phyloP scores from a whole-genome alignment of 2,888 invertebrate genomes.

The Latheticus oryzae region DNA sequence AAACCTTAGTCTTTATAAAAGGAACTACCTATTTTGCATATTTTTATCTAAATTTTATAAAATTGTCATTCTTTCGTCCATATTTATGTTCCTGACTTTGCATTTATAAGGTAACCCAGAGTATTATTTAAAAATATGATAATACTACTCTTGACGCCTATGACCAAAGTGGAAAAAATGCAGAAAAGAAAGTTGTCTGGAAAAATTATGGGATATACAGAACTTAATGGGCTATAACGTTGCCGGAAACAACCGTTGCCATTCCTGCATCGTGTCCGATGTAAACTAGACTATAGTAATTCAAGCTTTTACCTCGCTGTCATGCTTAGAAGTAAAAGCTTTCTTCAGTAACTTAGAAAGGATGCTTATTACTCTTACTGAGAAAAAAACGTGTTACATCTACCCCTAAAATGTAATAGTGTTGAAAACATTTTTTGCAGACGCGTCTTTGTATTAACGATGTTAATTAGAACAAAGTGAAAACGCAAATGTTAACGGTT shows the following conservation, averaged over 20 bases:
- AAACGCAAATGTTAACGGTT: slow-evolving; percentile 18
- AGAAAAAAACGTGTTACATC: slow-evolving; percentile 22
- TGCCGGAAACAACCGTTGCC: slow-evolving; percentile 30
- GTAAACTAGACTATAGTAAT: slow-evolving; percentile 32
- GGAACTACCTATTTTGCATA: slow-evolving; percentile 6
- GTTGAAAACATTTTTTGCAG: slow-evolving; percentile 12
- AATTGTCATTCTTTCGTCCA: slow-evolving; percentile 13
- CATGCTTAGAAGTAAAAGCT: slow-evolving; percentile 29
- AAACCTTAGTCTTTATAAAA: slow-evolving; percentile 12
- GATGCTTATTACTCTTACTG: slow-evolving; percentile 26
- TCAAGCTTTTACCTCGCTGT: slow-evolving; percentile 26
- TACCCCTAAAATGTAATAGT: slow-evolving; percentile 8
- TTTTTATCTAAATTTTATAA: slow-evolving; percentile 22
- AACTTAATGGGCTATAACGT: slow-evolving; percentile 32
- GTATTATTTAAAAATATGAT: slow-evolving; percentile 31
- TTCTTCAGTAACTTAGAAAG: slow-evolving; percentile 25
- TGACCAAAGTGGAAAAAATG: slow-evolving; percentile 18
- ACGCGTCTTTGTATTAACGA: slow-evolving; percentile 8
- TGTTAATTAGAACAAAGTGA: slow-evolving; percentile 10
- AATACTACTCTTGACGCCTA: slow-evolving; percentile 26
- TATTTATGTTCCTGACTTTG: slow-evolving; percentile 26
- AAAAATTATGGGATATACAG: slow-evolving; percentile 24
- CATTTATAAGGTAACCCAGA: slow-evolving; percentile 27
- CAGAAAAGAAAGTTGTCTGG: slow-evolving; percentile 6
- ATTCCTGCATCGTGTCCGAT: slow-evolving; percentile 32